Evolutionary conservation across 2,888 invertebrate genomes (phyloP), one percentile per base, ranked within the genome.

Genomic region (Lycophotia porphyrea): DNA sequence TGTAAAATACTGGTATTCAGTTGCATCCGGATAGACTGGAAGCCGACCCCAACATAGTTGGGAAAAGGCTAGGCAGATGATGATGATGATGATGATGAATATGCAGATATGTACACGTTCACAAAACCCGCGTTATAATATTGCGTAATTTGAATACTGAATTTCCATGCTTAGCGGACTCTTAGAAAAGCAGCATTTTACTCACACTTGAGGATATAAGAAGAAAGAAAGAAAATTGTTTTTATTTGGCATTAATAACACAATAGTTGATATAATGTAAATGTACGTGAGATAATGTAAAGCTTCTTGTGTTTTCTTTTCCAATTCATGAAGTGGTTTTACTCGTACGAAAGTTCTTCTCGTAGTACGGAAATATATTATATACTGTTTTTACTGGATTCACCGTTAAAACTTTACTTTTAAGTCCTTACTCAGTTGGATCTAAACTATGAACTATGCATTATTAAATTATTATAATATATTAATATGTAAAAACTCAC

Each of bases 101-200:
- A 66, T 80, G 47, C 11, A 66, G n/a, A 74, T 64, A 9, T 18
- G n/a, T 52, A 36, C 8, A 44, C 27, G n/a, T 76, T 42, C n/a
- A 27, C n/a, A 27, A 8, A 60, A 52, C 52, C 60, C 27, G 44
- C n/a, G 66, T 61, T 34, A n/a, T 49, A n/a, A 36, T 27, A 52
- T 39, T 67, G 44, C 39, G 34, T 49, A 42, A 69, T 72, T 72
- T 65, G 18, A 68, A 66, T 73, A 1, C 15, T 39, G 24, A 70
- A 81, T 67, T 49, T 66, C 36, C 9, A 63, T 15, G 21, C 21
- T 27, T 1, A 52, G 15, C 34, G 18, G 2, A 44, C 70, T 71
- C 47, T 61, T 15, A 13, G 71, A 31, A 67, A 63, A 55, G 36
- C 21, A 18, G 18, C 18, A 4, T 75, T 67, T 49, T 24, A 18